A percentile compares a stretch with the other conserved stretches of the same genome.
Evolutionary conservation across 2,797 vertebrate genomes (phyloP).

Genomic region (Channallabes apus): DNA sequence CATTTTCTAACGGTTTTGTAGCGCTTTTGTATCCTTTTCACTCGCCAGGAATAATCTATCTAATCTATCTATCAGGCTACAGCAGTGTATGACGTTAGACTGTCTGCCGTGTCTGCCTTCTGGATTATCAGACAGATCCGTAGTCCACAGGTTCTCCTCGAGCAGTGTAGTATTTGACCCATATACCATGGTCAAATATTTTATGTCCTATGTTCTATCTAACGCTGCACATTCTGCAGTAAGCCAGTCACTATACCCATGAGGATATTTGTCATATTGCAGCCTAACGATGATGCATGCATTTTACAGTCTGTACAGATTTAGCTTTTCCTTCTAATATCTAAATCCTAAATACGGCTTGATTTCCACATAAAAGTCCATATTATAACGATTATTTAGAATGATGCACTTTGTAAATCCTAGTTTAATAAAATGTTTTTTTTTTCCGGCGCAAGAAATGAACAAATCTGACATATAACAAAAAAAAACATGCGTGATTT

Average conservation of each 20-base stretch:
- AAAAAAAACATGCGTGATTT: not conserved
- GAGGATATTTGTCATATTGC: slow-evolving; percentile 14
- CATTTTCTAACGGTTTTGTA: not conserved
- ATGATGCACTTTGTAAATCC: not conserved
- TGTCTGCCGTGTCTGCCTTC: slow-evolving; percentile 14
- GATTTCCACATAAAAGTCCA: not conserved
- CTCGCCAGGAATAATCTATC: not conserved
- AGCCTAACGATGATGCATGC: not conserved
- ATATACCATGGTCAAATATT: too few relatives aligned
- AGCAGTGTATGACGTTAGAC: not conserved
- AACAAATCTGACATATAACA: not conserved
- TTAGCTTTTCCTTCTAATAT: not conserved
- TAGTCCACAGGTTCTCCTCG: not conserved
- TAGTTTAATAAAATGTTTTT: not conserved
- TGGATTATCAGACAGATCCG: not conserved
- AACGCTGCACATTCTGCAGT: not conserved
- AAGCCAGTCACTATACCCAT: not conserved
- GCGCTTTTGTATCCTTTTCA: not conserved
- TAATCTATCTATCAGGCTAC: not conserved
- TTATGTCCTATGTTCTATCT: not conserved
- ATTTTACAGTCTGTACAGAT: not conserved
- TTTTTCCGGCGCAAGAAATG: not conserved
- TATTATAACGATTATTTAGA: not conserved
- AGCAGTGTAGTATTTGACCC: not conserved
- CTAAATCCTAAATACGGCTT: not conserved